phyloP scores from a whole-genome alignment of 2,797 vertebrate species.

The Hydrophis major region DNA sequence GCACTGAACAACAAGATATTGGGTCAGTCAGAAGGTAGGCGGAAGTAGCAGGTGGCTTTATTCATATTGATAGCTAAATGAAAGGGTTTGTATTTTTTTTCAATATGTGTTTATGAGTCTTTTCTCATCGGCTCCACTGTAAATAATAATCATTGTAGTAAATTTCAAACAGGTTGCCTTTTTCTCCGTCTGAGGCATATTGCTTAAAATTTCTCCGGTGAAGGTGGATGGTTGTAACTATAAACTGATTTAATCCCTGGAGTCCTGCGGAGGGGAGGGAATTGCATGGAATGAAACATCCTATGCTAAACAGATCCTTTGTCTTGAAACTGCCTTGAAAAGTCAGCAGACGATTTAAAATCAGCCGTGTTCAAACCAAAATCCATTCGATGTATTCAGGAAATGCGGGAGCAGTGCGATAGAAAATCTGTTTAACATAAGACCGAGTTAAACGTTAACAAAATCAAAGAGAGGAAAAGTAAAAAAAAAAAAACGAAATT shows the following conservation, averaged over 20 bases:
- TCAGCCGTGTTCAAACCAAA: neutral
- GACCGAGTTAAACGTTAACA: neutral
- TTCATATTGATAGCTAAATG: fast-evolving
- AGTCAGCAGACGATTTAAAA: neutral
- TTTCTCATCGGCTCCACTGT: neutral
- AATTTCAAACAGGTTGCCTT: neutral
- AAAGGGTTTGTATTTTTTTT: neutral
- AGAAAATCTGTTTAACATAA: neutral
- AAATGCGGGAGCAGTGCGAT: fast-evolving
- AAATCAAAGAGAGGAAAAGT: neutral
- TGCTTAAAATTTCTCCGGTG: neutral
- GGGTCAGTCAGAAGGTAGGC: conserved; percentile 76
- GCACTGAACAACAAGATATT: conserved; percentile 82
- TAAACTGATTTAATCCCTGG: neutral
- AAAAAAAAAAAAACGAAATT: neutral
- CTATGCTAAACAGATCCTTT: neutral
- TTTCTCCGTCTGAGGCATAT: neutral
- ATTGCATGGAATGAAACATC: neutral
- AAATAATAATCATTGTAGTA: neutral
- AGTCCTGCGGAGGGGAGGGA: neutral
- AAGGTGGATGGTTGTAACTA: neutral
- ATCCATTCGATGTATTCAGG: neutral
- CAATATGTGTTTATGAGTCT: fast-evolving
- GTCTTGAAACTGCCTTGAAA: neutral
- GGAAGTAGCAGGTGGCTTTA: fast-evolving